Conservation (phyloP, 2,113 vertebrate genomes). For the Oriolus oriolus region DNA sequence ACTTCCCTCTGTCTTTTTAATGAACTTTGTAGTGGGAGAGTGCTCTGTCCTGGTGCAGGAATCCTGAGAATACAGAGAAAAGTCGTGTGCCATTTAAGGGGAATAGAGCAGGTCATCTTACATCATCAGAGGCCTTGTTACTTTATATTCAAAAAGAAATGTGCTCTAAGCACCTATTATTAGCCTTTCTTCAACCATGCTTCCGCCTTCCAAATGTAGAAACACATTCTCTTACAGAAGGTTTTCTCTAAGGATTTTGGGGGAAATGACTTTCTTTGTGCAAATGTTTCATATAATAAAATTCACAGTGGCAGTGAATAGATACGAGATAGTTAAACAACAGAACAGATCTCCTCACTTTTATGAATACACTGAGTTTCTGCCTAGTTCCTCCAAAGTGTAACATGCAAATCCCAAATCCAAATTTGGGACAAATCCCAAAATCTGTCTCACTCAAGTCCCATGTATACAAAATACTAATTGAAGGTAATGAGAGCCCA, state of each 20-base stretch:
- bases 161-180: not conserved
- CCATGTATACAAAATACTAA: not conserved
- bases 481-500: not conserved
- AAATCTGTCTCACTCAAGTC: not conserved
- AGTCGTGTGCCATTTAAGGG: not conserved
- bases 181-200: not conserved
- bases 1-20: not conserved
- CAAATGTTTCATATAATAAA: not conserved
- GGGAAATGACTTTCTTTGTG: not conserved
- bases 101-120: not conserved
- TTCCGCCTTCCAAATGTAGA: not conserved
- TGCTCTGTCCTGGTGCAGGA: not conserved
- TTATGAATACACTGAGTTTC: not conserved
- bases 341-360: not conserved
- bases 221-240: not conserved
- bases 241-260: not conserved
- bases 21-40: not conserved
- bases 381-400: not conserved
- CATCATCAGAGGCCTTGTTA: not conserved
- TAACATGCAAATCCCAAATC: no score
- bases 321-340: not conserved
- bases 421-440: not conserved
- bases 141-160: not conserved
- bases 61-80: not conserved
- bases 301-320: not conserved